Percentiles rank a stretch among this genome's conserved stretches.
Evolutionary conservation across 2,113 vertebrate species (phyloP).

Genomic region (Oophaga pumilio): DNA sequence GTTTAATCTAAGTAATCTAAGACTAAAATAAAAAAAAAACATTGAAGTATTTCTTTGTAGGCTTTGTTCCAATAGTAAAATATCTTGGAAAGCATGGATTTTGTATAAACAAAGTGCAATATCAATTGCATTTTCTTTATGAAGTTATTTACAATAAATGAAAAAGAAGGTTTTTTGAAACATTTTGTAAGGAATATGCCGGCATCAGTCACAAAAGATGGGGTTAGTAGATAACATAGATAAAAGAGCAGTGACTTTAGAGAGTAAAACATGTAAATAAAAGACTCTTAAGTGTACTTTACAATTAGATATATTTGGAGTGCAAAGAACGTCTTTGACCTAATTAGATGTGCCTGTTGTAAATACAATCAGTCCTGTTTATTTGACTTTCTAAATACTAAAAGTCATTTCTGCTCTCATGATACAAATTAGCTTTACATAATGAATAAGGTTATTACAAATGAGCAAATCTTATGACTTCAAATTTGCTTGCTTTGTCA

Average conservation of each 20-base stretch:
- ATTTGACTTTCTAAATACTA: not conserved
- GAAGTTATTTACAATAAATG: not conserved
- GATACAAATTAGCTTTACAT: not conserved
- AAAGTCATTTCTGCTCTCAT: not conserved
- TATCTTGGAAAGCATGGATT: not conserved
- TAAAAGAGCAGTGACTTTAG: not conserved
- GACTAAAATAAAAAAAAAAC: not conserved
- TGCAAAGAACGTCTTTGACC: not conserved
- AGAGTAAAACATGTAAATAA: slow-evolving; percentile 3
- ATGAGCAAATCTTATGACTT: no score
- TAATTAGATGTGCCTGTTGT: not conserved
- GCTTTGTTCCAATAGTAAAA: not conserved
- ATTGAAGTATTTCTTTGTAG: not conserved
- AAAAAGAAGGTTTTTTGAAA: slow-evolving; percentile 1
- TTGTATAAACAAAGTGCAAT: not conserved
- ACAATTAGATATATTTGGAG: slow-evolving; percentile 9
- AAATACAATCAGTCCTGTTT: not conserved
- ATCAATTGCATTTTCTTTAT: not conserved
- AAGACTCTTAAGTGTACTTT: not conserved
- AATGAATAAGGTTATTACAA: no score
- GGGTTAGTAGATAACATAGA: not conserved
- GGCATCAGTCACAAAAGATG: not conserved
- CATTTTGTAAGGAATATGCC: not conserved
- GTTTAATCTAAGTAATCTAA: not conserved
- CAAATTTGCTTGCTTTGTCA: no score